Conservation (phyloP, 2,888 invertebrate species). For the Nephrotoma guestfalica region DNA sequence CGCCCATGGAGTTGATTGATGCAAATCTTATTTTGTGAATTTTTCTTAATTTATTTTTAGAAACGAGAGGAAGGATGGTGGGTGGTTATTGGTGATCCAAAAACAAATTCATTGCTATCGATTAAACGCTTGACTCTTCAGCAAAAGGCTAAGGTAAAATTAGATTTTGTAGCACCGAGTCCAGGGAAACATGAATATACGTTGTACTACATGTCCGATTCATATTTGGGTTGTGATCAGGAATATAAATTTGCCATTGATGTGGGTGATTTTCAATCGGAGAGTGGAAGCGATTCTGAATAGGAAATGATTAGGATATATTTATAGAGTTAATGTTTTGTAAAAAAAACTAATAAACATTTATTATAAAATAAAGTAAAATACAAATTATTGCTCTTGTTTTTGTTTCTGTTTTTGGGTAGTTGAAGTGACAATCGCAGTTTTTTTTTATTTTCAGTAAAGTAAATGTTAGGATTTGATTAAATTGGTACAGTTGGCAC, state of each 20-base stretch:
- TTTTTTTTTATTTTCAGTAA: no score
- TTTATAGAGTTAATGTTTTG: neutral
- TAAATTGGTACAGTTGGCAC: no score
- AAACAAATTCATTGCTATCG: slow-evolving; percentile 83
- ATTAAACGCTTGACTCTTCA: slow-evolving; percentile 94
- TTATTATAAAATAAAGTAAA: neutral
- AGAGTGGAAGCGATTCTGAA: slow-evolving; percentile 41
- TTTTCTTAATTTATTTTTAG: slow-evolving; percentile 28
- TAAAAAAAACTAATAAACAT: neutral
- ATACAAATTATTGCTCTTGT: neutral
- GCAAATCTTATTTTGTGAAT: neutral
- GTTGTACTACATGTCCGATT: slow-evolving; percentile 97
- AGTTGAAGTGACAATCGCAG: neutral
- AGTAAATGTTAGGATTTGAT: no score
- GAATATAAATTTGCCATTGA: slow-evolving; percentile 89
- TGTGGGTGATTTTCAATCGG: slow-evolving; percentile 60
- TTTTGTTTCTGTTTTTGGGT: neutral
- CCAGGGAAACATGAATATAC: slow-evolving; percentile 83
- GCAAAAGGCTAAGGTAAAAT: slow-evolving; percentile 69
- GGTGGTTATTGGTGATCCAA: slow-evolving; percentile 97
- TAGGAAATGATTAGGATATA: slow-evolving; percentile 20
- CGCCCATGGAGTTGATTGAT: neutral
- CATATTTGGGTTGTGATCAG: slow-evolving; percentile 98
- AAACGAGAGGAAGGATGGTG: slow-evolving; percentile 93
- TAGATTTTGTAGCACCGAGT: slow-evolving; percentile 75